These are phyloP conservation scores for Philereme transversata DNA, from an alignment of 2,888 invertebrate species.

Conservation along the genomic window DNA sequence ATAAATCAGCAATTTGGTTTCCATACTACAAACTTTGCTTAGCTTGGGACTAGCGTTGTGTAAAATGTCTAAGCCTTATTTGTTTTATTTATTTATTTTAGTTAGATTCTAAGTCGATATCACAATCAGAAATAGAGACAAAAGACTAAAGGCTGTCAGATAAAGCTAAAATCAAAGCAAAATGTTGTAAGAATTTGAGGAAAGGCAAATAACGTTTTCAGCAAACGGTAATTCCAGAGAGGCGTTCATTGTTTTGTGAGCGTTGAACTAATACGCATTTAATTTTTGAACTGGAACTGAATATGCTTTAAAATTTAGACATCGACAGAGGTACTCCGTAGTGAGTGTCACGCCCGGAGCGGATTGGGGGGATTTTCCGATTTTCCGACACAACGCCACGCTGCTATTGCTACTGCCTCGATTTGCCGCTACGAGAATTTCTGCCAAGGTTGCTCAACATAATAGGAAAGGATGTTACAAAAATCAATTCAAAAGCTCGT, in stretches of 20 bases:
- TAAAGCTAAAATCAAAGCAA: no score
- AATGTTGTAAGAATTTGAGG: no score
- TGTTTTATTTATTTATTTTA: no score
- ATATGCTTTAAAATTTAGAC: constrained; percentile 55
- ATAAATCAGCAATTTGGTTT: no score
- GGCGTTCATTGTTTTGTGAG: constrained; percentile 27
- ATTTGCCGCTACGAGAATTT: constrained; percentile 52
- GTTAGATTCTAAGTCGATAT: no score
- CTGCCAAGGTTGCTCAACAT: constrained; percentile 46
- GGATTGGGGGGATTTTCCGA: constrained; percentile 61
- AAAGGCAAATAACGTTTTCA: no score
- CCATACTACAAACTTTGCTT: no score
- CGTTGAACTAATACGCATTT: constrained; percentile 41
- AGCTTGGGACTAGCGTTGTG: no score
- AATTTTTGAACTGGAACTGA: constrained; percentile 45
- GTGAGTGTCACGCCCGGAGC: constrained; percentile 56
- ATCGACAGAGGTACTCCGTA: constrained; percentile 51
- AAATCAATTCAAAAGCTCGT: constrained; percentile 36
- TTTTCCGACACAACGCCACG: constrained; percentile 58
- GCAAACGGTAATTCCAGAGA: not conserved
- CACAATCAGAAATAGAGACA: no score
- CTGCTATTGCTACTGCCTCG: constrained; percentile 44
- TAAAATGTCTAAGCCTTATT: no score
- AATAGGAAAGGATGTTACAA: constrained; percentile 43
- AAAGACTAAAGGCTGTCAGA: no score